Base-by-base conservation (phyloP, 92 coral and sea anemone genomes). In the Phenganax subtilis region DNA sequence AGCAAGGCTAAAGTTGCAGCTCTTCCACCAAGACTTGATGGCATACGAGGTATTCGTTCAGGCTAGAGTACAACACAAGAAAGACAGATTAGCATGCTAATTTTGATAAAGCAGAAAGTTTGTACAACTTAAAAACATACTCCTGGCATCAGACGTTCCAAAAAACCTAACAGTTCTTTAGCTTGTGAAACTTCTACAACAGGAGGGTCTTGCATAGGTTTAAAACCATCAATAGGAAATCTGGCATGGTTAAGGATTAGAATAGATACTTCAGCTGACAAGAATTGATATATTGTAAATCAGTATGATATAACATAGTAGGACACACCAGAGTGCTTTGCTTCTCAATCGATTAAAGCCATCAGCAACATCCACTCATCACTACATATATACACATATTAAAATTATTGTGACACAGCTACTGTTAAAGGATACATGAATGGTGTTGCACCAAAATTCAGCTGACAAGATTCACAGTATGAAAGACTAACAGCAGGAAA, bases 401-500 rank as follows among this genome's bases (percentile, higher is more conserved):
- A 37, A 37, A 37, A 37, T 37, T 37, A 37, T 37, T 37, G 47
- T 37, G 47, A 37, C 0, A 37, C 47, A 37, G 47, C 47, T 0
- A 37, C 2, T 37, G 47, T 37, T 37, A 37, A 37, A 91, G 90
- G 97, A 94, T 94, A 94, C 96, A 90, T 91, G 80, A 94, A 90
- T 27, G 98, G 98, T 14, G 85, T 85, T 6, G 96, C 89, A 12
- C 98, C 98, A 87, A 94, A 94, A 83, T 94, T 94, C 82, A 94
- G 88, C 75, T 94, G 97, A 55, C 98, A 94, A 10, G 98, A 94
- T 59, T 94, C 98, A 44, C 98, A 96, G 80, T 94, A 94, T 2
- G 98, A 94, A 74, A 94, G 75, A 77, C 98, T 94, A 12, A 88
- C 98, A 8, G 98, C 94, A 80, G 98, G 98, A 64, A 94, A 94